Evolutionary conservation across 2,797 vertebrate genomes (phyloP), one percentile per base, ranked within the genome.

Genomic region (Enteromius radiatus): DNA sequence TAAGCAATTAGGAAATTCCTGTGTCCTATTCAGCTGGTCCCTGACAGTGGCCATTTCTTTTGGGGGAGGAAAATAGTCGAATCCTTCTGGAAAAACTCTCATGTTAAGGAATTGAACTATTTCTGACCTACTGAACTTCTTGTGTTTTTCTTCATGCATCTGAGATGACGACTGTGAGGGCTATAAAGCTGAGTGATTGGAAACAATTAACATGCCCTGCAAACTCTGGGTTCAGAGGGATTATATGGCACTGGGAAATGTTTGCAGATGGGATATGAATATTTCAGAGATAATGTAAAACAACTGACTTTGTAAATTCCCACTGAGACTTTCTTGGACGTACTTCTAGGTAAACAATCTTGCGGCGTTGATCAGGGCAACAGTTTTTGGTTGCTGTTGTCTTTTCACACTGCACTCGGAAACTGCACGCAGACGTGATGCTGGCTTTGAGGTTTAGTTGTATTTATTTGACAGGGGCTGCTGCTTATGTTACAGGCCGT

Each of bases 1-100:
- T 84, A 68, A 80, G 84, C 87, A 89, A 91, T 91, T 90, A 88
- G 85, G 87, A 88, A 89, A 89, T 88, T 85, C 84, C 86, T 85
- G 64, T 63, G 79, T 83, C 49, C 89, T 77, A 68, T 88, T 89
- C 87, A 89, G 80, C 61, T 75, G 56, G 74, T 81, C 52, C 80
- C 74, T 80, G 82, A 71, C 69, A 71, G 82, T 77, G 86, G 70
- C 86, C 82, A 70, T 71, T 74, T 77, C 71, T 81, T 82, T 64
- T 68, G 43, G 61, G 63, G 68, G 41, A 85, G n/a, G 64, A 79
- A 80, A 86, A 83, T 75, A 21, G n/a, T 15, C 52, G 23, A 63
- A 73, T 17, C 67, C 68, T 43, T 70, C 8, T 76, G 61, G 61
- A 73, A 84, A 87, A 80, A 59, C 41, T n/a, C 59, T 45, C 43